Evolutionary conservation across 2,797 vertebrate species (phyloP).

Genomic region (Parauchenoglanis ngamensis): DNA sequence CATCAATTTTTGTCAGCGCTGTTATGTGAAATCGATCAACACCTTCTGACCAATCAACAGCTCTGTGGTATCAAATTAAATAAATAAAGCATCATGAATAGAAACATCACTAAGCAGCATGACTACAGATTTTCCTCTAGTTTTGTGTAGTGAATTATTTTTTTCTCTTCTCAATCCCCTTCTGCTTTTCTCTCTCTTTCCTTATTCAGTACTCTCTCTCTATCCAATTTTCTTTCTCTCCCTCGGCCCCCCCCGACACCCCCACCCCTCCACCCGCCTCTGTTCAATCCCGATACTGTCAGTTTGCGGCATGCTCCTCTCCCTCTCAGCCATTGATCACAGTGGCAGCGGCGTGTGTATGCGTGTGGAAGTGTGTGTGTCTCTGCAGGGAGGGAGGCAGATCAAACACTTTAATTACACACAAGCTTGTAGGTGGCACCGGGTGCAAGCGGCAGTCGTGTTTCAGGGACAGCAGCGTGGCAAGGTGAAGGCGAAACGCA

Average conservation of each 20-base stretch:
- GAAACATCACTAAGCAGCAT: conserved; percentile 14
- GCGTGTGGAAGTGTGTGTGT: conserved; percentile 63
- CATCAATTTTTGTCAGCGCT: background rate
- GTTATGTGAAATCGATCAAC: background rate
- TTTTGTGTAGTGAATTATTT: background rate
- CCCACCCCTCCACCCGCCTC: background rate
- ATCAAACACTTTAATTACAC: conserved; percentile 81
- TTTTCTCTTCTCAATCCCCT: conserved; percentile 42
- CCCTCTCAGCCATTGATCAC: conserved; percentile 73
- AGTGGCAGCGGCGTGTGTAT: conserved; percentile 61
- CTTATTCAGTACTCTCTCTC: conserved; percentile 62
- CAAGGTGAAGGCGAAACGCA: conserved; percentile 53
- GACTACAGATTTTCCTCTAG: background rate
- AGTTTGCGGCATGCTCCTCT: conserved; percentile 44
- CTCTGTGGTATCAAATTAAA: background rate
- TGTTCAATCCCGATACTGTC: conserved; percentile 49
- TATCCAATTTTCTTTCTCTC: conserved; percentile 14
- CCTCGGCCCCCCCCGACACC: too few species aligned
- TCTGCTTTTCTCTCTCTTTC: conserved; percentile 64
- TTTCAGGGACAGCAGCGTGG: conserved; percentile 69
- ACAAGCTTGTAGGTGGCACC: conserved; percentile 71
- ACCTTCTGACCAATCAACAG: background rate
- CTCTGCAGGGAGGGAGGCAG: conserved; percentile 59
- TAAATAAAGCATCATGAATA: conserved; percentile 9
- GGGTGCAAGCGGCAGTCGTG: conserved; percentile 68